Evolutionary conservation across 30 jellyfish, hydroid and myxozoan species (phyloP), one percentile per base, ranked within the genome.

Genomic region (Aurelia coerulea): DNA sequence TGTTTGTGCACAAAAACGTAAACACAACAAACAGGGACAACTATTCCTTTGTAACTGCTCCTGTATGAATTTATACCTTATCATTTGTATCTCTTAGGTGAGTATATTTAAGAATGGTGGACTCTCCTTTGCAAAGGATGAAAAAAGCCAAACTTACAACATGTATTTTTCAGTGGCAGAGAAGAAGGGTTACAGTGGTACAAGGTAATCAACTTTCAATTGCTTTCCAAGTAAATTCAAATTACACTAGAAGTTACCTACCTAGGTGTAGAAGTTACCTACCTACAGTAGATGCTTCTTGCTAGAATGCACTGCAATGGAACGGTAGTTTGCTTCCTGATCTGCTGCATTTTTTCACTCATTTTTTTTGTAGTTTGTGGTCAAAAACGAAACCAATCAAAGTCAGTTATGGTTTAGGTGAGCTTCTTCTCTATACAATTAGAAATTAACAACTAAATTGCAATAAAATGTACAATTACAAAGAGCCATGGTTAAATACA

Each of bases 131-230:
- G 83, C 66, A 50, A 81, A 65, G 12, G 60, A 62, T 50, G 41
- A 76, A 54, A 14, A 76, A 39, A 37, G 53, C 19, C 42, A 41
- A 51, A 73, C 71, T 15, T 95, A 95, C 86, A 68, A 80, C 82
- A 95, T 95, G 99, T 95, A 90, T 80, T 90, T 94, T 93, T 75
- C 82, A 65, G 32, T 53, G 23, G 99, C 97, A 32, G 97, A 95
- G 74, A 85, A 95, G 84, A 95, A 95, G 62, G 99, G 99, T 1
- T 95, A 95, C 90, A 95, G 99, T 90, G 99, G 99, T 7, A 92
- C 92, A 17, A 81, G 92, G 99, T 95, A 69, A 15, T 93, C 51
- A 65, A 46, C 8, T 46, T 46, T 46, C 56, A 4, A 6, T 46
- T 46, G 56, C 56, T 9, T 6, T 46, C 3, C 0, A 6, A 6